Evolutionary conservation across 1,140 invertebrate genomes (phyloP), one percentile per base, ranked within the genome.

Genomic region (Bombyx mori): DNA sequence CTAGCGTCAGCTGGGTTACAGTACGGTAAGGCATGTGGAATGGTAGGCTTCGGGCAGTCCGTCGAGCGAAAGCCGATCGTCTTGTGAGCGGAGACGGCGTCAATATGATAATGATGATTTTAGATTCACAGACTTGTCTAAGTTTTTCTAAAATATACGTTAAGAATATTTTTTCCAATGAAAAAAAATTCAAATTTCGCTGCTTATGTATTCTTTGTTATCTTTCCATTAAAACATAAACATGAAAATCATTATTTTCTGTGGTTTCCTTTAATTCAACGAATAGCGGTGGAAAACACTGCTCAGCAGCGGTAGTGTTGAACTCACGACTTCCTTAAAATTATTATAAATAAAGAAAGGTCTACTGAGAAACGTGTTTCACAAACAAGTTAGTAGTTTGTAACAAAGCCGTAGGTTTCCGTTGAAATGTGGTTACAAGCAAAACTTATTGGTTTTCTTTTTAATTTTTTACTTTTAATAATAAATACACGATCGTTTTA

Each of bases 331-430:
- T 72, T 72, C 67, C 70, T 69, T 52, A 52, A 63, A 54, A 59
- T 62, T 60, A 48, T 75, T 73, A 78, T 78, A 78, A 78, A 73
- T 69, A 67, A 48, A 54, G 56, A 56, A 56, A 51, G 47, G 47
- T 42, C 58, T 54, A 59, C 51, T 44, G 26, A 60, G 57, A 52
- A 52, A 52, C 60, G 66, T 64, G 64, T 71, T 64, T 68, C 55
- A 54, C 42, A 26, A 26, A 22, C 42, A 55, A 26, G 22, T 47
- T 55, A 35, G 44, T 55, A 18, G 44, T 46, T 55, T 46, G 22
- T 18, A 26, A 8, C 54, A 47, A 55, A 12, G 9, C 47, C 18
- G 43, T 10, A 43, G 46, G 48, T 53, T 56, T 53, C 50, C 42
- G 43, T 35, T 48, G 65, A 70, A 63, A 73, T 73, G 68, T 49